Evolutionary conservation across 2,888 invertebrate genomes (phyloP).

Genomic region (Drosophila quasianomalipes): DNA sequence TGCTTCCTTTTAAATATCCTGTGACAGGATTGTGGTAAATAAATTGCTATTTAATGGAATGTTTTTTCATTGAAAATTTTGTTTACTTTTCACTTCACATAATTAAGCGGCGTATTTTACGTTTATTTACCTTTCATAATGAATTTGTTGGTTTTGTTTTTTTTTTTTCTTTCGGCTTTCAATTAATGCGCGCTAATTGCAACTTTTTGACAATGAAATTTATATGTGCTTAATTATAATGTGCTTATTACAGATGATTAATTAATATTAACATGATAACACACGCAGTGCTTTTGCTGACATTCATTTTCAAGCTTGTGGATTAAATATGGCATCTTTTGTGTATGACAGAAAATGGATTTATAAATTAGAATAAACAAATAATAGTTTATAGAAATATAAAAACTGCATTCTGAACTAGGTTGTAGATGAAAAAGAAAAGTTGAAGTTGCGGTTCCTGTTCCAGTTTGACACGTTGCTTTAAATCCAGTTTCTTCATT

Average conservation of each 20-base stretch:
- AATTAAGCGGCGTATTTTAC: slow-evolving; percentile 37
- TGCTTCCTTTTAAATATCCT: slow-evolving; percentile 20
- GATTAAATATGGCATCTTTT: background rate
- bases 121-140: slow-evolving; percentile 27
- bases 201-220: slow-evolving; percentile 42
- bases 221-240: background rate
- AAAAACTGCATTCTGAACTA: background rate
- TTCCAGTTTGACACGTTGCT: background rate
- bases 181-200: slow-evolving; percentile 27
- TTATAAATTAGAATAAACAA: background rate
- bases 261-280: background rate
- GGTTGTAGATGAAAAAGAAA: background rate
- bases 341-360: background rate
- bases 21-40: slow-evolving; percentile 18
- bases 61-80: slow-evolving; percentile 14
- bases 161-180: slow-evolving; percentile 18
- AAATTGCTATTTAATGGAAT: slow-evolving; percentile 35
- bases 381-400: background rate
- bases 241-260: slow-evolving; percentile 8
- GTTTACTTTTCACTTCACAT: slow-evolving; percentile 14
- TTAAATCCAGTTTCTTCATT: background rate
- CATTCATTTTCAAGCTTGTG: too few relatives aligned
- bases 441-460: background rate
- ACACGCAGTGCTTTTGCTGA: background rate
- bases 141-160: slow-evolving; percentile 4